These are phyloP conservation scores for Amblyornis subalaris DNA, from an alignment of 2,113 vertebrate genomes.

Conservation along the genomic window DNA sequence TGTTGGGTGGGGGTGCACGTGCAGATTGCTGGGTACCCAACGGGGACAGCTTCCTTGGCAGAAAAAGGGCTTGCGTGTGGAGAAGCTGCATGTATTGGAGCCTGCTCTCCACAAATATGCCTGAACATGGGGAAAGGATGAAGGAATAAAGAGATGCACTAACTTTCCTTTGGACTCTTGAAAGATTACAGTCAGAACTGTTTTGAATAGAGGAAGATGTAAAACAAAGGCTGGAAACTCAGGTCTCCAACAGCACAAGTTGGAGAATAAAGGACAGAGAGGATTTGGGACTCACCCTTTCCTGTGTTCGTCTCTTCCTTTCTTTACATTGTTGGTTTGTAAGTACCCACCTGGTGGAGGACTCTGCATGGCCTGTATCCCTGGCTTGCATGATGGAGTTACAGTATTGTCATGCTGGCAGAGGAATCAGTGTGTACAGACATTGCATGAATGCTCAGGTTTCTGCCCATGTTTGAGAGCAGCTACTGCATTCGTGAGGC, in stretches of 20 bases:
- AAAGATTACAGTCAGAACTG: not conserved
- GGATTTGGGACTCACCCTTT: not conserved
- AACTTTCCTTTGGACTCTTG: not conserved
- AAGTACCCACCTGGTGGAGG: not conserved
- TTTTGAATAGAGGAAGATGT: not conserved
- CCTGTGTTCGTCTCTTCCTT: not conserved
- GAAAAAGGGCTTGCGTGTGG: not conserved
- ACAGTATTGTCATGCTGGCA: not conserved
- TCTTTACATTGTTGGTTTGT: not conserved
- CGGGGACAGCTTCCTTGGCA: not conserved
- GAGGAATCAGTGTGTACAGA: not conserved
- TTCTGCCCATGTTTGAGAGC: not conserved
- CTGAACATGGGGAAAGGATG: not conserved
- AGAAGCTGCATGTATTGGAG: not conserved
- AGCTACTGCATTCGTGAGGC: rapidly evolving
- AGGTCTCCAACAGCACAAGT: not conserved
- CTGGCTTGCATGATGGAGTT: not conserved
- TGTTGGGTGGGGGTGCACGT: not conserved
- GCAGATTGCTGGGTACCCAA: not conserved
- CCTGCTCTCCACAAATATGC: not conserved
- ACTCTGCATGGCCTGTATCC: not conserved
- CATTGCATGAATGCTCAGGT: rapidly evolving
- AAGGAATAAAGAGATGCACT: not conserved
- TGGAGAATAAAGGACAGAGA: not conserved
- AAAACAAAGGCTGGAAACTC: not conserved